These are phyloP conservation scores for Pogonocherus hispidulus DNA, from an alignment of 2,888 invertebrate genomes.

Conservation along the genomic window DNA sequence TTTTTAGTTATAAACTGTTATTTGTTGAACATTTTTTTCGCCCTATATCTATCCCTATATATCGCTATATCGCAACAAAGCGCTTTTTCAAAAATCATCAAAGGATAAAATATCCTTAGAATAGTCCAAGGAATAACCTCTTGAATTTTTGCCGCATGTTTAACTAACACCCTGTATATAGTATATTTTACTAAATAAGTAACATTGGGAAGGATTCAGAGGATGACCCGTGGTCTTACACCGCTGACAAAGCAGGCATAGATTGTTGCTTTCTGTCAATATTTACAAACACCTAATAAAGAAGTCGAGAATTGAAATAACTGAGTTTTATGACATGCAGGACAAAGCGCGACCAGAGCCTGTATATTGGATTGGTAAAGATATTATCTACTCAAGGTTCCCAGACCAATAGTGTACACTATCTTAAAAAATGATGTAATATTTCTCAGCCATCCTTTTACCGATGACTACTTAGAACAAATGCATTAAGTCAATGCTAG, in stretches of 20 bases:
- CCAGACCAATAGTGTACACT: slow-evolving; percentile 23
- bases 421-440: slow-evolving; percentile 25
- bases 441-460: slow-evolving; percentile 19
- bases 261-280: slow-evolving; percentile 20
- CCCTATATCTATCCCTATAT: no score
- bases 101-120: no score
- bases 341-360: background rate
- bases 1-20: no score
- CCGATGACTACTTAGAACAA: slow-evolving; percentile 44
- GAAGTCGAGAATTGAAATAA: slow-evolving; percentile 21
- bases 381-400: slow-evolving; percentile 17
- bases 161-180: no score
- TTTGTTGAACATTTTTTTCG: no score
- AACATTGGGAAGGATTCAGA: background rate
- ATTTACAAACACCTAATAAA: slow-evolving; percentile 22
- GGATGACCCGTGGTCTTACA: background rate
- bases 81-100: no score
- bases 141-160: no score
- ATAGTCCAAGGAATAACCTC: no score
- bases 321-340: background rate
- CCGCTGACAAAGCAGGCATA: background rate
- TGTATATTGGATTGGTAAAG: slow-evolving; percentile 26
- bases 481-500: slow-evolving; percentile 41
- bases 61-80: no score
- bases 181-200: no score